Base-by-base conservation (phyloP, 2,888 invertebrate genomes). In the Xylocampa areola region DNA sequence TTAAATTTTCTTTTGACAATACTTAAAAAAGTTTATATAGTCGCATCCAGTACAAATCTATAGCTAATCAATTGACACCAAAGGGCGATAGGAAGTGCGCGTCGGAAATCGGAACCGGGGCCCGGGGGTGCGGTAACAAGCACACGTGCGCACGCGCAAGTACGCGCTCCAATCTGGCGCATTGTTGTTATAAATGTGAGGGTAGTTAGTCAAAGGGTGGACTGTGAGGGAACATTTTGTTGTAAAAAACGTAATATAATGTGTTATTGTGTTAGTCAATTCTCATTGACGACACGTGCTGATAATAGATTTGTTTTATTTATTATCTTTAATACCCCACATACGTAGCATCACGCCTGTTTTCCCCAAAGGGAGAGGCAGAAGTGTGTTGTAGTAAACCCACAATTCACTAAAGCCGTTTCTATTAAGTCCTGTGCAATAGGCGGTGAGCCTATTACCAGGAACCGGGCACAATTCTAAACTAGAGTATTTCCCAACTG, bases 41-140 rank as follows among this genome's bases (percentile, higher is more conserved):
- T 39, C 76, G 52, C 51, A 48, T 74, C 74, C 40, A 75, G 76
- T 17, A 11, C 7, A 36, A n/a, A 36, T n/a, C 14, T 64, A 73
- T 59, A 72, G 21, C 51, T 35, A 44, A 80, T 80, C 76, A 74
- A 81, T 81, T 78, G 80, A 76, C 76, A 78, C 60, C 35, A 62
- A 65, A 61, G 60, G 62, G 71, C 50, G 60, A 68, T 77, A 64
- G 86, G 86, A 86, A 86, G 84, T 80, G 74, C 59, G 60, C 63
- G 77, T 82, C 81, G 83, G 84, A 79, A 79, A 82, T 72, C 76
- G 81, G 80, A 77, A 78, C 73, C 55, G 49, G 62, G 69, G 69
- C 77, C 73, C 55, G 49, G 62, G 69, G 69, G 73, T 67, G 68
- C 57, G 59, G 63, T 71, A 69, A 68, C 58, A 60, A 63, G 73